Evolutionary conservation across 2,888 invertebrate species (phyloP), one percentile per base, ranked within the genome.

Genomic region (Spatulosminthurus flaviceps): DNA sequence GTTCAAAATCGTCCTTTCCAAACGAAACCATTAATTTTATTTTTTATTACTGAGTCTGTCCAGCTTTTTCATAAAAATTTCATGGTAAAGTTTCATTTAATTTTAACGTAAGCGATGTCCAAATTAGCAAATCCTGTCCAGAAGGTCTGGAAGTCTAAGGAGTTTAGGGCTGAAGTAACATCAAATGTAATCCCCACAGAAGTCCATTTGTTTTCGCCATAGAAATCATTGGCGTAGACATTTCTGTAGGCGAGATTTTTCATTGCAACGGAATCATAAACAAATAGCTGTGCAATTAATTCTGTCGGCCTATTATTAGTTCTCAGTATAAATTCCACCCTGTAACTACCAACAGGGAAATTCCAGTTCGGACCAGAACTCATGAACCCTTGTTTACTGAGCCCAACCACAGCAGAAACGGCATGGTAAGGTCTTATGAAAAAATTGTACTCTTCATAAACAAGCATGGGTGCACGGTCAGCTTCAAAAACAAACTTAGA

Each of bases 401-500:
- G n/a, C 4, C 26, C 34, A 34, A 75, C 41, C 0, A 75, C 75
- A 19, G 75, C 75, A 16, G 64, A 66, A 0, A 75, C 75, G 0
- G 64, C 64, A n/a, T 75, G 64, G 22, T 75, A 75, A 22, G 64
- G 64, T n/a, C 75, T 26, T 1, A 26, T 19, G 34, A 64, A 64
- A 34, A 41, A 75, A 26, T 51, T 51, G 22, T 72, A n/a, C 5
- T 51, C 43, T 16, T 66, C 16, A 11, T 24, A 24, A 9, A 22
- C 70, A 2, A 22, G 11, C 71, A 72, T 72, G 42, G 71, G 71
- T 0, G 9, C 42, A 42, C 69, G 21, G 43, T 70, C 67, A 1
- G 73, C 79, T 75, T 81, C 81, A 26, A 80, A 79, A 22, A 79
- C 73, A 42, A 34, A 80, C 69, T 76, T 75, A 1, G 79, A 34